Evolutionary conservation across 2,888 invertebrate species (phyloP).

Genomic region (Watsonalla binaria): DNA sequence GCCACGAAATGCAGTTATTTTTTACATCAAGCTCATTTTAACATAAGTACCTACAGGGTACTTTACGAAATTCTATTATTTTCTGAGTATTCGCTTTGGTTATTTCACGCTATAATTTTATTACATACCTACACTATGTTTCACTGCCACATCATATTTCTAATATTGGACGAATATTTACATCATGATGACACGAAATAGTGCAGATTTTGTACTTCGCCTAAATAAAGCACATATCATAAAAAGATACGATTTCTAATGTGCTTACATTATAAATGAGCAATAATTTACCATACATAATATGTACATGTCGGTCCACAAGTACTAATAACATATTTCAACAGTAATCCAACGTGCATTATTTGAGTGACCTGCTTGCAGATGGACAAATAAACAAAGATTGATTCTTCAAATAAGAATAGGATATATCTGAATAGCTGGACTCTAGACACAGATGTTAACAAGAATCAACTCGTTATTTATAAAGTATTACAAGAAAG

Average conservation of each 20-base stretch:
- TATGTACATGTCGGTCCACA: not conserved
- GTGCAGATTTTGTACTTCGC: conserved; percentile 51
- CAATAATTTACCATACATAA: conserved; percentile 36
- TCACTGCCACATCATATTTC: conserved; percentile 34
- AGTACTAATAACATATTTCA: not conserved
- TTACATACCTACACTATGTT: conserved; percentile 44
- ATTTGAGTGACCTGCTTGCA: not conserved
- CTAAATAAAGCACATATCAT: conserved; percentile 26
- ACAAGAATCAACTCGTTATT: no score
- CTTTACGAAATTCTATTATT: conserved; percentile 38
- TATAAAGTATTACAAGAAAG: no score
- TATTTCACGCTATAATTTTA: conserved; percentile 63
- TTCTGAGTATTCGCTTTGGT: conserved; percentile 61
- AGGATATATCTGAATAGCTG: no score
- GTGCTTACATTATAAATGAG: conserved; percentile 58
- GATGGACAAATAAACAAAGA: no score
- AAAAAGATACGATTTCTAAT: conserved; percentile 26
- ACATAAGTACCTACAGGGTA: conserved; percentile 18
- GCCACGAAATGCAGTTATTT: not conserved
- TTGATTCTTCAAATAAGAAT: no score
- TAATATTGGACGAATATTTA: conserved; percentile 23
- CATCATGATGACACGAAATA: conserved; percentile 22
- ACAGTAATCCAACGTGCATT: not conserved
- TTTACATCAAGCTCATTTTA: conserved; percentile 13
- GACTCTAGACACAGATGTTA: no score